These are phyloP conservation scores for Vidua macroura DNA, from an alignment of 2,113 vertebrate genomes.

Conservation along the genomic window DNA sequence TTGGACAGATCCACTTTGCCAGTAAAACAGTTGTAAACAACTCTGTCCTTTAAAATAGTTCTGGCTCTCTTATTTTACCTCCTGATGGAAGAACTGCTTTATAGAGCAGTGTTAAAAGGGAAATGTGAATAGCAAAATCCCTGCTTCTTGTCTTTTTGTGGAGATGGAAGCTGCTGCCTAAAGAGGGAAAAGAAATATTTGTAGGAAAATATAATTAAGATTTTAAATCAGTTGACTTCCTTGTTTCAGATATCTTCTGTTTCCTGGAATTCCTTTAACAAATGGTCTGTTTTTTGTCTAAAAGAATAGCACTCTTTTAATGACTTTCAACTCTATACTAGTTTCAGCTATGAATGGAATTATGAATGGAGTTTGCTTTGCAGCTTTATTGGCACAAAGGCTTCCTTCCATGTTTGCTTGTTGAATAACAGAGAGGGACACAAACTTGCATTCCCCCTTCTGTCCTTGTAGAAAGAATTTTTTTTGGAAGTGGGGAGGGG, in stretches of 20 bases:
- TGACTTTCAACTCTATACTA: background rate
- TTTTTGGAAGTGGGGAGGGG: background rate
- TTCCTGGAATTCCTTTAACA: background rate
- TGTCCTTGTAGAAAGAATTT: background rate
- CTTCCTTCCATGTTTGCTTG: background rate
- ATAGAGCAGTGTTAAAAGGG: background rate
- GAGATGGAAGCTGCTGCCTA: background rate
- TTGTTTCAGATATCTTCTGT: background rate
- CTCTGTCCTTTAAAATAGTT: background rate
- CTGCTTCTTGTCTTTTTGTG: background rate
- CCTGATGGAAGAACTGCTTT: background rate
- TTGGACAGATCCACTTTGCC: background rate
- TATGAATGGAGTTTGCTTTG: slow-evolving; percentile 8
- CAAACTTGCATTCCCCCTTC: background rate
- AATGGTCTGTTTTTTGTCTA: background rate
- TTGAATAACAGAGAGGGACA: background rate
- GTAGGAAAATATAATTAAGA: background rate
- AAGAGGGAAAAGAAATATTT: background rate
- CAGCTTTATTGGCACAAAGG: background rate
- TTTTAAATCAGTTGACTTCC: background rate
- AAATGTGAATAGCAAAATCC: background rate
- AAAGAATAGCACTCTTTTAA: background rate
- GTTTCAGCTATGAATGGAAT: slow-evolving; percentile 19
- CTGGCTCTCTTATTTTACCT: background rate
- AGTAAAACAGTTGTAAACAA: background rate